Percentiles rank a stretch among this genome's conserved stretches.
Conservation (phyloP, 2,797 vertebrate genomes). For the Lacerta bilineata region DNA sequence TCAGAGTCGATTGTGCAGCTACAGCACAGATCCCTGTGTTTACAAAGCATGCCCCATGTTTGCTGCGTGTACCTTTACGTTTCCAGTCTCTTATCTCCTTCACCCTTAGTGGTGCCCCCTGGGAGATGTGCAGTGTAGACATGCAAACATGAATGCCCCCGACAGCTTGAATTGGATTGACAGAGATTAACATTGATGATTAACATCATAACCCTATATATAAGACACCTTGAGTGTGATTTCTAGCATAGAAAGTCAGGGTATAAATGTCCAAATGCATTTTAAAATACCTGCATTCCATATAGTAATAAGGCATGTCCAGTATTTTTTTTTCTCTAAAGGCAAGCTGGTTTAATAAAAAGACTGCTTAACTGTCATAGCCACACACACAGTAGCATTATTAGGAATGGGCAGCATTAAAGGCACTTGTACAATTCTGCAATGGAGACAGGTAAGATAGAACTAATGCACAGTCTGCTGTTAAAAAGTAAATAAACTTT, state of each 20-base stretch:
- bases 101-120: not conserved
- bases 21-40: not conserved
- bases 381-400: not conserved
- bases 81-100: not conserved
- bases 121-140: not conserved
- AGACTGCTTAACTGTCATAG: slow-evolving; percentile 1
- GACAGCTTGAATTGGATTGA: not conserved
- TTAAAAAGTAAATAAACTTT: not conserved
- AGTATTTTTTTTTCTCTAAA: not conserved
- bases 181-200: not conserved
- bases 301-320: not conserved
- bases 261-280: not conserved
- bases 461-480: not conserved
- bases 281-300: not conserved
- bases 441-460: not conserved
- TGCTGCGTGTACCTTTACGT: not conserved
- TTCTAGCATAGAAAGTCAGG: not conserved
- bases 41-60: not conserved
- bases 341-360: slow-evolving; percentile 4
- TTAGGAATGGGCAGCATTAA: not conserved
- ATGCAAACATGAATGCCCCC: not conserved
- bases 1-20: not conserved
- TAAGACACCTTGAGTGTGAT: not conserved
- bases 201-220: not conserved
- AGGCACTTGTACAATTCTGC: not conserved